These are phyloP conservation scores for Euphydryas editha DNA, from an alignment of 2,888 invertebrate species.

Conservation along the genomic window DNA sequence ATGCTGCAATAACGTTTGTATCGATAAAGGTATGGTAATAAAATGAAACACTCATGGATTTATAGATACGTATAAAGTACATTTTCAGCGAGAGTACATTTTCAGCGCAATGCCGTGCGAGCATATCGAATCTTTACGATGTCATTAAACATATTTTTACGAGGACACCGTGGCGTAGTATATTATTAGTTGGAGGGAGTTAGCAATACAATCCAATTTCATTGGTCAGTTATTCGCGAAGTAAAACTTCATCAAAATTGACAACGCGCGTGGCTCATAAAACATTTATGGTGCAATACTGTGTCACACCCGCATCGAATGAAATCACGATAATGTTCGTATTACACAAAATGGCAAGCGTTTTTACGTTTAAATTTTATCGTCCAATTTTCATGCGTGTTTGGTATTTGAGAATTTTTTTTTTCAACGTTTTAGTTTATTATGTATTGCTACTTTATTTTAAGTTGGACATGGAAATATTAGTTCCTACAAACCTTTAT, in stretches of 20 bases:
- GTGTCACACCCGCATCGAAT: slow-evolving; percentile 54
- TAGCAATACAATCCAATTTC: slow-evolving; percentile 60
- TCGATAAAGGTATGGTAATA: slow-evolving; percentile 66
- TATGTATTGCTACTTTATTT: background rate
- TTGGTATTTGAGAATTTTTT: slow-evolving; percentile 10
- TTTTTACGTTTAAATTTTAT: slow-evolving; percentile 38
- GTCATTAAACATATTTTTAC: slow-evolving; percentile 83
- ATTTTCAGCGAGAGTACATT: slow-evolving; percentile 62
- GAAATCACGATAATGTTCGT: slow-evolving; percentile 52
- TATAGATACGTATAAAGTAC: slow-evolving; percentile 62
- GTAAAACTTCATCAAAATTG: slow-evolving; percentile 65
- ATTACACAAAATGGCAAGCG: slow-evolving; percentile 50
- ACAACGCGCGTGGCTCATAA: slow-evolving; percentile 67
- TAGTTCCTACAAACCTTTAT: background rate
- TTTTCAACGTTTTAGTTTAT: background rate
- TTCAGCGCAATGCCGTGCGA: slow-evolving; percentile 64
- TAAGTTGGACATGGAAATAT: background rate
- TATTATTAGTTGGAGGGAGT: slow-evolving; percentile 69
- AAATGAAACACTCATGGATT: slow-evolving; percentile 71
- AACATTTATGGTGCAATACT: slow-evolving; percentile 61
- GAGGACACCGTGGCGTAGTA: slow-evolving; percentile 74
- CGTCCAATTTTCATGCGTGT: slow-evolving; percentile 28
- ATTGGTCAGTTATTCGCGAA: slow-evolving; percentile 71
- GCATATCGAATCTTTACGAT: slow-evolving; percentile 79
- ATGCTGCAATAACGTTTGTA: slow-evolving; percentile 41